These are phyloP conservation scores for Andrena dorsata DNA, from an alignment of 2,888 invertebrate genomes.

Conservation along the genomic window DNA sequence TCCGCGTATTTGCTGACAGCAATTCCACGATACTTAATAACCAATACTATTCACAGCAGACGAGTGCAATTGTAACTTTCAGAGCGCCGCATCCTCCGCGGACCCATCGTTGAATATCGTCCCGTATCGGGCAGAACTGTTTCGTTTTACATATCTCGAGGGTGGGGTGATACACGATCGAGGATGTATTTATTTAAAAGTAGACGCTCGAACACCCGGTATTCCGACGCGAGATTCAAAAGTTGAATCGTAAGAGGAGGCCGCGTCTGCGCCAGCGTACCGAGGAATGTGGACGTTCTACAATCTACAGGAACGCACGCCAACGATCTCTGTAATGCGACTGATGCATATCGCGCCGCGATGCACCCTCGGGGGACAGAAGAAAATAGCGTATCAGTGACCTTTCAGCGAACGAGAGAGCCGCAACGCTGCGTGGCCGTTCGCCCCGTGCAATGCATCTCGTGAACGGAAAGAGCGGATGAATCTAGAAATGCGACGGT, in stretches of 20 bases:
- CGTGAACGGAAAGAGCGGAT: neutral
- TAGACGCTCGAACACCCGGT: too few relatives aligned
- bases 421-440: neutral
- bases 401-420: slow-evolving; percentile 64
- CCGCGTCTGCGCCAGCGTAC: neutral
- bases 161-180: neutral
- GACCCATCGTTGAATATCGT: neutral
- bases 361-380: slow-evolving; percentile 43
- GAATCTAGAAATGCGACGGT: neutral
- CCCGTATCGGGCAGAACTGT: neutral
- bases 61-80: neutral
- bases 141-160: neutral
- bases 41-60: neutral
- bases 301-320: neutral
- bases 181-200: slow-evolving; percentile 4
- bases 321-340: slow-evolving; percentile 53
- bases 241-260: slow-evolving; percentile 21
- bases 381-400: slow-evolving; percentile 60
- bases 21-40: neutral
- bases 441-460: neutral
- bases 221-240: neutral
- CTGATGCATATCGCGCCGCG: slow-evolving; percentile 41
- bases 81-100: neutral
- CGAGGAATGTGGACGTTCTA: slow-evolving; percentile 7
- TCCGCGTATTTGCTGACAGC: too few relatives aligned